Percentiles rank a stretch among this genome's conserved stretches.
Evolutionary conservation across 2,797 vertebrate genomes (phyloP).

Genomic region (Hippocampus kuda): DNA sequence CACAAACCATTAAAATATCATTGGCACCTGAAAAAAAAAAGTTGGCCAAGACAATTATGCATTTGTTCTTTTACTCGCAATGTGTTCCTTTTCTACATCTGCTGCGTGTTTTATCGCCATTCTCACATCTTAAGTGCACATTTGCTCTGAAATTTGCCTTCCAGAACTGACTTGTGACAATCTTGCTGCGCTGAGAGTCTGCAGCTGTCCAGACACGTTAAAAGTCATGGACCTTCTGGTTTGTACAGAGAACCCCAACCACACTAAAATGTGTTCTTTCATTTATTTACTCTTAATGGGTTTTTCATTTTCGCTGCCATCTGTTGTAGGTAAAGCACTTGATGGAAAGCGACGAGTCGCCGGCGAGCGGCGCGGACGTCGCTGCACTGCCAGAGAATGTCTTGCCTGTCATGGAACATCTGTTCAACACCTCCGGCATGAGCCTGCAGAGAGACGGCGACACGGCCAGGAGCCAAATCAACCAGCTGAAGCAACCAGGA

Average conservation of each 20-base stretch:
- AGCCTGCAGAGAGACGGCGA: constrained; percentile 63
- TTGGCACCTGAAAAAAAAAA: no score
- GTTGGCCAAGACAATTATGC: no score
- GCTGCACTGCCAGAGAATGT: constrained; percentile 52
- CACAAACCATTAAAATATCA: no score
- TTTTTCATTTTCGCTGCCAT: not conserved
- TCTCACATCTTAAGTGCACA: not conserved
- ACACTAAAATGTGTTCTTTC: not conserved
- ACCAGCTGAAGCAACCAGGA: constrained; percentile 28
- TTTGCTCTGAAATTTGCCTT: constrained; percentile 8
- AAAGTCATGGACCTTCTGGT: constrained; percentile 71
- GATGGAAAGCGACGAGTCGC: constrained; percentile 47
- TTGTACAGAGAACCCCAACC: constrained; percentile 12
- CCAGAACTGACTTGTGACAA: constrained; percentile 58
- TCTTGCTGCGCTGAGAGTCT: constrained; percentile 63
- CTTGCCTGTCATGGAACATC: constrained; percentile 54
- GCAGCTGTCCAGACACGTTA: constrained; percentile 68
- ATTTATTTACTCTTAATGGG: no score
- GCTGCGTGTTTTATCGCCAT: no score
- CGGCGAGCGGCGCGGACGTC: constrained; percentile 46
- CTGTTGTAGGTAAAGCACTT: constrained; percentile 62
- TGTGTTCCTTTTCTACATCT: no score
- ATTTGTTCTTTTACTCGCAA: no score
- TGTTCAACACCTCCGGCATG: constrained; percentile 69
- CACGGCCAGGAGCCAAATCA: constrained; percentile 54